phyloP scores from a whole-genome alignment of 2,797 vertebrate genomes.

The Sylvia borin region DNA sequence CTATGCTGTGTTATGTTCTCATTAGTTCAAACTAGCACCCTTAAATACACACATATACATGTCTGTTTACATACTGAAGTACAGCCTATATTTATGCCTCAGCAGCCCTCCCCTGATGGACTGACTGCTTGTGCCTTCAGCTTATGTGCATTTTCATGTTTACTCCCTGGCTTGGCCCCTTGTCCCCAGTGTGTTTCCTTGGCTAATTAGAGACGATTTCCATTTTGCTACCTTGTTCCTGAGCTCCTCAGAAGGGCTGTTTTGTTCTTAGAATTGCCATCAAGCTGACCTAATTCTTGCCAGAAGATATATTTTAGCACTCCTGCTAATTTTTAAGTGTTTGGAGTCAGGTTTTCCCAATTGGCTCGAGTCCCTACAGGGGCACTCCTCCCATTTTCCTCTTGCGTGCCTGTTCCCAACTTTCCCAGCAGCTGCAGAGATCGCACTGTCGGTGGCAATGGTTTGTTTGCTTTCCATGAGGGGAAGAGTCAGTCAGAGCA shows the following conservation, averaged over 20 bases:
- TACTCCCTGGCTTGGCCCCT: background rate
- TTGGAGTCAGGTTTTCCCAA: background rate
- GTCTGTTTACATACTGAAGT: accelerated
- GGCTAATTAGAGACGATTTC: background rate
- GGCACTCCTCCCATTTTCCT: background rate
- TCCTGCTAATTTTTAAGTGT: background rate
- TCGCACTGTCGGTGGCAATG: accelerated
- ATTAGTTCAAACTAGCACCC: background rate
- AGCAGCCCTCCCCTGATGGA: background rate
- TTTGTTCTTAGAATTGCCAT: slow-evolving; percentile 18
- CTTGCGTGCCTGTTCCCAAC: background rate
- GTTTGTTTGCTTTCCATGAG: background rate
- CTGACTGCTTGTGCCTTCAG: background rate
- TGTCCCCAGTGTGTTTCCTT: background rate
- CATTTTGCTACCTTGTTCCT: background rate
- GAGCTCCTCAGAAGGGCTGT: background rate
- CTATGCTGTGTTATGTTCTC: background rate
- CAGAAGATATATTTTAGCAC: background rate
- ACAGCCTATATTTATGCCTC: background rate
- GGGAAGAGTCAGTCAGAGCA: background rate
- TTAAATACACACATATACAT: background rate
- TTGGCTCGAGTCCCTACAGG: background rate
- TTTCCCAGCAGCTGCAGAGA: background rate
- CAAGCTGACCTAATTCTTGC: slow-evolving; percentile 4
- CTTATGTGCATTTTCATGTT: background rate